Evolutionary conservation across 2,888 invertebrate species (phyloP).

Genomic region (Platerodrilus igneus): DNA sequence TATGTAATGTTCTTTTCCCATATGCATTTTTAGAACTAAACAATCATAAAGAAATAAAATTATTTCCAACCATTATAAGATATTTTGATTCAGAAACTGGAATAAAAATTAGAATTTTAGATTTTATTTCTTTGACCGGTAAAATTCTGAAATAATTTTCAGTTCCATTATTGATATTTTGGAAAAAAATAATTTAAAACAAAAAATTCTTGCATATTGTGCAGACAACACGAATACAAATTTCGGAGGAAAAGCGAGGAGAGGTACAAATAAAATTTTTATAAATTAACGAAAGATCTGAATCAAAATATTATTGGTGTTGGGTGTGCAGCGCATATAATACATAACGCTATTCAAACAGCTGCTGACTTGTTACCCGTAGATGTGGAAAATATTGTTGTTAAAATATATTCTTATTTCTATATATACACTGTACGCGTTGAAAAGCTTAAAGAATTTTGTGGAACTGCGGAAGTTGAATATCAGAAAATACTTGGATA

Average conservation of each 20-base stretch:
- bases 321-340: not conserved
- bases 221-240: conserved; percentile 30
- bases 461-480: not conserved
- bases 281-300: conserved; percentile 26
- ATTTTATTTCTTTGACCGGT: not conserved
- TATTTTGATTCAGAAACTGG: not conserved
- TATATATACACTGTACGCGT: conserved; percentile 9
- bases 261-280: conserved; percentile 32
- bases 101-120: not conserved
- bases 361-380: not conserved
- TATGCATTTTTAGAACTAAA: not conserved
- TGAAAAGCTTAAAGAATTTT: conserved; percentile 8
- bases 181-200: conserved; percentile 31
- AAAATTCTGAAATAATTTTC: conserved; percentile 26
- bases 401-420: conserved; percentile 9
- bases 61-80: not conserved
- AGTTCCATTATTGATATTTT: conserved; percentile 31
- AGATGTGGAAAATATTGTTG: conserved; percentile 1
- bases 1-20: not conserved
- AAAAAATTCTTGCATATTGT: conserved; percentile 27
- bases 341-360: not conserved
- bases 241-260: conserved; percentile 30
- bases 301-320: no score
- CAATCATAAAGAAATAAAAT: not conserved
- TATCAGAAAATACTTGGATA: conserved; percentile 4